Evolutionary conservation across 2,888 invertebrate species (phyloP), one percentile per base, ranked within the genome.

Genomic region (Neoscelio sp.): DNA sequence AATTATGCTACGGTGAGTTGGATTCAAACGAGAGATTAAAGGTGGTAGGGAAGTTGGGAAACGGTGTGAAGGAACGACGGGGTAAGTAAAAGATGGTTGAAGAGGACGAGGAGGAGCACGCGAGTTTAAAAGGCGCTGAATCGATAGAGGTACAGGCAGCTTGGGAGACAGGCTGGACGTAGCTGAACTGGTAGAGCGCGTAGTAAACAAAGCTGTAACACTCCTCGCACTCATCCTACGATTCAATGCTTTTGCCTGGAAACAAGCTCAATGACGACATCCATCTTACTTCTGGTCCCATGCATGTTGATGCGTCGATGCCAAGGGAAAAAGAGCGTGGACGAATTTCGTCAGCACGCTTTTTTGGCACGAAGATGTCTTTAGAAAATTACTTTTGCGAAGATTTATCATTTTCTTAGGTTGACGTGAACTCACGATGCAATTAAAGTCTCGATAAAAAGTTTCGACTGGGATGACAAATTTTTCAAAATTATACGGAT

Each of bases 131-230:
- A 65, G 65, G 65, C 73, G 58, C 56, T 67, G 56, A 68, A 67
- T 42, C 75, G 50, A 71, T 76, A 80, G 78, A 80, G n/a, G n/a
- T 78, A 74, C 80, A 44, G 75, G 28, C 60, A 60, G 38, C 38
- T 58, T 80, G 82, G 81, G 86, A 85, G n/a, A n/a, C 86, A 90
- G 90, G 90, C 90, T 90, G 89, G 89, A 87, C 88, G 90, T 89
- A 89, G 90, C 89, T 87, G 85, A 82, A 82, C 85, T 86, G 86
- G 87, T 86, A 86, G 88, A 84, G 82, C 80, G 81, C 82, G 87
- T 85, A 87, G 90, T 90, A 90, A 90, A 90, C 90, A 90, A 90
- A 90, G 89, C 90, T 90, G 90, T 90, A 90, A 90, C 89, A 90
- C 89, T 90, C 88, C 81, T 84, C 85, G 85, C 85, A 83, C 86